These are phyloP conservation scores for Heteromyza rotundicornis DNA, from an alignment of 2,888 invertebrate species.

Conservation along the genomic window DNA sequence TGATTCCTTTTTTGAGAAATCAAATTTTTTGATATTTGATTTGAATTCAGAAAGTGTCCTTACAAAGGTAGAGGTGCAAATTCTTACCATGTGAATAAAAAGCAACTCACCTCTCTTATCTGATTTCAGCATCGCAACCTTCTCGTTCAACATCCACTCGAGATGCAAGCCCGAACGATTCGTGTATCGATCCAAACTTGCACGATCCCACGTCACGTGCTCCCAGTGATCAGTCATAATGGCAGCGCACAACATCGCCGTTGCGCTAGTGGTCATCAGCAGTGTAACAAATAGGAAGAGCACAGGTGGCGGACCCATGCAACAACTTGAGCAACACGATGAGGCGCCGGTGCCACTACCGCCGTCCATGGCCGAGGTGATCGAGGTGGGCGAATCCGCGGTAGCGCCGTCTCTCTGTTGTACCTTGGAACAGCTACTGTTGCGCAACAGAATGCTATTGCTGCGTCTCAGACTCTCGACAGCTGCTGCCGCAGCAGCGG, in stretches of 20 bases:
- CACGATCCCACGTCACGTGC: constrained; percentile 81
- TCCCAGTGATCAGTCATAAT: constrained; percentile 94
- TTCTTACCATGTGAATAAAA: neutral
- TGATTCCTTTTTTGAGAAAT: too few relatives aligned
- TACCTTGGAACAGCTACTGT: constrained; percentile 59
- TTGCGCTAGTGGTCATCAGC: constrained; percentile 76
- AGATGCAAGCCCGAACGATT: constrained; percentile 66
- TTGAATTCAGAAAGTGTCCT: too few relatives aligned
- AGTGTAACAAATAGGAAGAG: constrained; percentile 64
- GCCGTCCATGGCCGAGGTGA: constrained; percentile 54
- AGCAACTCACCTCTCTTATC: constrained; percentile 50
- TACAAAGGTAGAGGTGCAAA: neutral
- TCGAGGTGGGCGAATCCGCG: constrained; percentile 50
- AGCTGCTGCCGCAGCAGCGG: constrained; percentile 57
- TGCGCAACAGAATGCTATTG: constrained; percentile 56
- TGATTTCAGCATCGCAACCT: constrained; percentile 73
- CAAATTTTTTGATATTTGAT: too few relatives aligned
- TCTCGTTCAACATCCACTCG: constrained; percentile 79
- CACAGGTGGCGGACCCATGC: constrained; percentile 60
- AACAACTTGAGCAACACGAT: constrained; percentile 54
- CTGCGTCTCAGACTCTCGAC: constrained; percentile 55
- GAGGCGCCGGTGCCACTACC: constrained; percentile 46
- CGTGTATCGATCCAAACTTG: constrained; percentile 58
- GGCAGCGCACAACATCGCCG: constrained; percentile 81
- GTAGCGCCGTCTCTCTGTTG: constrained; percentile 51